Percentiles rank a stretch among this genome's conserved stretches.
Conservation (phyloP, 2,113 vertebrate genomes). For the Psittacula cyanocephala region DNA sequence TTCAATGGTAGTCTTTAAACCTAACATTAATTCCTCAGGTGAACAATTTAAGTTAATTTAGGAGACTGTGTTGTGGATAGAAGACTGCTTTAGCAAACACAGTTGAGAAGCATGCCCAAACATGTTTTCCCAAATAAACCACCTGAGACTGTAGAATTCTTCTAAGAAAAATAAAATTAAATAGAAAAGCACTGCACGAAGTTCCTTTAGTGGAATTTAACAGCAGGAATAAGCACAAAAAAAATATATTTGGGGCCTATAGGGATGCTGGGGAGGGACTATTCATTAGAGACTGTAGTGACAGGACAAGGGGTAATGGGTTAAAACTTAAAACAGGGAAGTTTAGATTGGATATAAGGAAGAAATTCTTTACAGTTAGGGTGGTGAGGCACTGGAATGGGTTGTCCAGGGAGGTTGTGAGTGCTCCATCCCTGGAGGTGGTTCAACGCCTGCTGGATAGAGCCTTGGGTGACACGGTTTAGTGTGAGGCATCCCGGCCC, state of each 20-base stretch:
- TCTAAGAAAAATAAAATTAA: background rate
- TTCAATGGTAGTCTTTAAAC: background rate
- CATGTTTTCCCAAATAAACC: background rate
- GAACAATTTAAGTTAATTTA: background rate
- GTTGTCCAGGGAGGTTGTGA: too few relatives aligned
- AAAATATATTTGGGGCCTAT: background rate
- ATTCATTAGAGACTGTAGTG: too few relatives aligned
- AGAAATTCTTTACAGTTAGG: too few relatives aligned
- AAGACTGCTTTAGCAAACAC: background rate
- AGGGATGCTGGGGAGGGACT: too few relatives aligned
- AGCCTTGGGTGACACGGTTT: too few relatives aligned
- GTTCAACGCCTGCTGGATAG: too few relatives aligned
- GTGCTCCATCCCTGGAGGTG: too few relatives aligned
- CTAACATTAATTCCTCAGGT: background rate
- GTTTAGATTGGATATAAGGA: too few relatives aligned
- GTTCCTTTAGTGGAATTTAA: background rate
- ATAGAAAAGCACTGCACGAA: background rate
- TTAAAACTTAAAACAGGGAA: too few relatives aligned
- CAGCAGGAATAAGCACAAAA: background rate
- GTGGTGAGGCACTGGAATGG: too few relatives aligned
- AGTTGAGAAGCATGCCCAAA: background rate
- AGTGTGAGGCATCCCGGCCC: too few relatives aligned
- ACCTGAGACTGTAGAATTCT: background rate
- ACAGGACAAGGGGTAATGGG: too few relatives aligned
- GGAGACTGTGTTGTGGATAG: background rate